phyloP scores from a whole-genome alignment of 2,888 invertebrate genomes.

The Apotomis turbidana region DNA sequence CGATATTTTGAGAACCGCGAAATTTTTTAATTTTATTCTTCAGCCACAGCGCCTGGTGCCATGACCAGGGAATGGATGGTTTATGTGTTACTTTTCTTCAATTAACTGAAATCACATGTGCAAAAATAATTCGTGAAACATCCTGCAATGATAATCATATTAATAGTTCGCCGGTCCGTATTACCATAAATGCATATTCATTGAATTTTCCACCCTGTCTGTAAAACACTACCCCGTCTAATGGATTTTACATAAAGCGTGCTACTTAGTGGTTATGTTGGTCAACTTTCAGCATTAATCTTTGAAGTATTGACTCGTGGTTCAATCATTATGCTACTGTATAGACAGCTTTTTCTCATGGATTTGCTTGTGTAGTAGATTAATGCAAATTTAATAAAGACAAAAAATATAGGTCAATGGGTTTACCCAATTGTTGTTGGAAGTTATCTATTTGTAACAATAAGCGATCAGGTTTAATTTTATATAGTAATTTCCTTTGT shows the following conservation, averaged over 20 bases:
- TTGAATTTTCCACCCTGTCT: conserved; percentile 24
- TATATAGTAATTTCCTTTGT: no score
- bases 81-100: no score
- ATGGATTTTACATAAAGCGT: conserved; percentile 32
- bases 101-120: background rate
- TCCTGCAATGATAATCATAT: conserved; percentile 25
- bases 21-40: no score
- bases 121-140: conserved; percentile 3
- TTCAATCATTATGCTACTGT: background rate
- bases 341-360: background rate
- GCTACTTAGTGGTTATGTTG: conserved; percentile 22
- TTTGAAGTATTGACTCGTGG: background rate
- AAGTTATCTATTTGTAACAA: no score
- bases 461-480: no score
- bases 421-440: no score
- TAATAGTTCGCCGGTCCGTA: conserved; percentile 14
- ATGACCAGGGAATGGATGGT: no score
- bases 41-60: no score
- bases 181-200: conserved; percentile 41
- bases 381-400: no score
- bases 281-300: conserved; percentile 24
- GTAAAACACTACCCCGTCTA: conserved; percentile 25
- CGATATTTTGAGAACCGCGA: no score
- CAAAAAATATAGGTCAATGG: no score
- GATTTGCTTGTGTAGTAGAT: no score